Base-by-base conservation (phyloP, 2,888 invertebrate species). In the Leucophenga maculata region DNA sequence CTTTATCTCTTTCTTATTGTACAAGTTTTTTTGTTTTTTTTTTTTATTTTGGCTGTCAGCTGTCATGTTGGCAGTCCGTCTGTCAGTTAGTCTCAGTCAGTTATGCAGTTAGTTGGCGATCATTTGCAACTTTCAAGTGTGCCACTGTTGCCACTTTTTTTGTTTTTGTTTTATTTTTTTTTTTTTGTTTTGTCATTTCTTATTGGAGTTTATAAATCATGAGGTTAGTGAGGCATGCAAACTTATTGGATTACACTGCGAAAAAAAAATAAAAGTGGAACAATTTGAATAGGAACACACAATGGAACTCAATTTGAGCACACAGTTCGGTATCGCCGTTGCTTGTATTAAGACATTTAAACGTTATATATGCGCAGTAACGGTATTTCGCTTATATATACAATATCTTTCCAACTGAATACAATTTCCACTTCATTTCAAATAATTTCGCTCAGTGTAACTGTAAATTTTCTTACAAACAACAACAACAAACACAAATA, bases 191-290 rank as follows among this genome's bases (percentile, higher is more conserved):
- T 60, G 60, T 16, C 39, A 22, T 13, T 39, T 39, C 11, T 22
- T 22, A 16, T 13, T n/a, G 57, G 11, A 39, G 31, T 39, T 67
- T 73, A 77, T 74, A 78, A 78, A 78, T 78, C 80, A 78, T 79
- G 80, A 75, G 78, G 78, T 78, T 78, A 78, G 78, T 78, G 80
- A 78, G 78, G 72, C 79, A 74, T 77, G 74, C 67, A 60, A 60
- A 32, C 13, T 18, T 8, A 11, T 39, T 39, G 3, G 39, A n/a
- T 9, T 39, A 26, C 26, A 26, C 26, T 26, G 26, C n/a, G 26
- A 26, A 26, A 26, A 26, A 26, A 26, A n/a, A n/a, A n/a, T n/a
- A n/a, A n/a, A n/a, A n/a, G n/a, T n/a, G n/a, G n/a, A n/a, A n/a
- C n/a, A n/a, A n/a, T n/a, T n/a, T n/a, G n/a, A n/a, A n/a, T n/a